Base-by-base conservation (phyloP, 2,113 vertebrate species). In the Mustela nigripes region DNA sequence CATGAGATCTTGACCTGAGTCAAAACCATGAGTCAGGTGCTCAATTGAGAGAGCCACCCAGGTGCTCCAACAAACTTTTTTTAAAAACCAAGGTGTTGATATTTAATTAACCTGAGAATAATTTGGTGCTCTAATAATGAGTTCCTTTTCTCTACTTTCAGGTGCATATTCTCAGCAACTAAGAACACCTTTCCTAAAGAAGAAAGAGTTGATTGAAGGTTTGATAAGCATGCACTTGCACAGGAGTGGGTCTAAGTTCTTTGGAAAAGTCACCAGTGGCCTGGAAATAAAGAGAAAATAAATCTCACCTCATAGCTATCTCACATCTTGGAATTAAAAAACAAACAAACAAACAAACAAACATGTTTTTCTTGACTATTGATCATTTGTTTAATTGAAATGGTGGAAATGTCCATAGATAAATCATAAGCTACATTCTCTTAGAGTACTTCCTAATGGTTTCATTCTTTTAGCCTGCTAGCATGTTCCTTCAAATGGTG, bases 101-200 rank as follows among this genome's bases (percentile, higher is more conserved):
- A 69, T 69, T 89, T 85, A 79, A 89, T 74, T 78, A 85, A 56
- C 11, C n/a, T 83, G 19, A 73, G 81, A 95, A 81, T 63, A 33
- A 65, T n/a, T 71, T 78, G 31, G 42, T 71, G 48, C 42, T 11
- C 69, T 93, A 48, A 94, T 36, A 36, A 71, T 96, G 56, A 95
- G 28, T 93, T 95, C 16, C 15, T 85, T 86, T 96, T 97, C 45
- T 98, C 69, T 97, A 26, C 78, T 95, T 98, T 87, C 97, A 99
- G 99, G 99, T 96, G 97, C 96, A 45, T 99, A 99, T 97, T 98
- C 99, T 96, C 99, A 99, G 93, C 98, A 98, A 93, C 98, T 98
- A 89, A 99, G 96, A 97, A 97, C n/a, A 0, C 95, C 98, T 95
- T 97, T 96, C 97, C 96, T 97, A 79, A 99, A 98, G 98, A 99